Percentiles rank a stretch among this genome's conserved stretches.
phyloP scores from a whole-genome alignment of 2,797 vertebrate species.

The Channa striata region DNA sequence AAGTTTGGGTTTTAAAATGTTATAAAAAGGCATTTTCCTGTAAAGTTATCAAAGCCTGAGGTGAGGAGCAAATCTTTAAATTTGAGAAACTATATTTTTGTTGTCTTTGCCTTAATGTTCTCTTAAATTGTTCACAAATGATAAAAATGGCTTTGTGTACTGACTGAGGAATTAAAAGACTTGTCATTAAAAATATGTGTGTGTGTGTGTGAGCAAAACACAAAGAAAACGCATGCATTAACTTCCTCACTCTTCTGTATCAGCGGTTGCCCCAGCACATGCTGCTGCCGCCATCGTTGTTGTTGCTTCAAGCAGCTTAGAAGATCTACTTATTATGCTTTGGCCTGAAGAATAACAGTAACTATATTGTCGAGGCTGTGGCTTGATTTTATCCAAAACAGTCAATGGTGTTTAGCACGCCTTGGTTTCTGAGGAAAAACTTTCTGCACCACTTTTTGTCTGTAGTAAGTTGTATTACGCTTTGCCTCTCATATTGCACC shows the following conservation, averaged over 20 bases:
- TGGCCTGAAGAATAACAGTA: constrained; percentile 13
- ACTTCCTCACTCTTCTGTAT: constrained; percentile 36
- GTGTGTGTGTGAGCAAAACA: not conserved
- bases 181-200: not conserved
- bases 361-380: constrained; percentile 2
- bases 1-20: not conserved
- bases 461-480: constrained; percentile 33
- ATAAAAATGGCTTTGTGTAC: not conserved
- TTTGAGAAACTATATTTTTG: not conserved
- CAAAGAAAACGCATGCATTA: constrained; percentile 13
- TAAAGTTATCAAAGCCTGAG: not conserved
- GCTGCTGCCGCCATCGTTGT: not conserved
- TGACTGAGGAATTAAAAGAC: not conserved
- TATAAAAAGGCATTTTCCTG: not conserved
- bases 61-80: not conserved
- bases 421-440: constrained; percentile 46
- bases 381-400: constrained; percentile 19
- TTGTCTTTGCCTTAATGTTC: not conserved
- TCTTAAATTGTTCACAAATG: not conserved
- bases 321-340: not conserved
- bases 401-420: constrained; percentile 5
- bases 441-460: constrained; percentile 34
- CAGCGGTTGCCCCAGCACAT: not conserved
- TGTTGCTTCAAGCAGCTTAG: constrained; percentile 13
- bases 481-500: constrained; percentile 68